A percentile compares a stretch with the other conserved stretches of the same genome.
phyloP scores from a whole-genome alignment of 2,888 invertebrate species.

The Orthosia cruda region DNA sequence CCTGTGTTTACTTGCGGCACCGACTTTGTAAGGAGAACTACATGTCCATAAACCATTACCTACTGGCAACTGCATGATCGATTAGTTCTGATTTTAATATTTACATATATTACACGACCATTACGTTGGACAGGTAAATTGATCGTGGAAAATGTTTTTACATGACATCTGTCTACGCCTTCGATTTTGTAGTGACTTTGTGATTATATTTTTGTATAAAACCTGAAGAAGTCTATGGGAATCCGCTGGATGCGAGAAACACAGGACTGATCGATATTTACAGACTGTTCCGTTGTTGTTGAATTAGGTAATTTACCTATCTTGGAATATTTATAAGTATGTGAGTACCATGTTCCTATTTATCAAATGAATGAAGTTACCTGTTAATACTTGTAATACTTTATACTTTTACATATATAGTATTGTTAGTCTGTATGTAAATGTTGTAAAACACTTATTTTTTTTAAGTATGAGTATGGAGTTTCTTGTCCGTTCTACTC shows the following conservation, averaged over 20 bases:
- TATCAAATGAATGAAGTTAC: no score
- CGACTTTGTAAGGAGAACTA: conserved; percentile 62
- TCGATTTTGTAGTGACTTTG: conserved; percentile 6
- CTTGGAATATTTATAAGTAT: no score
- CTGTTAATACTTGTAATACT: no score
- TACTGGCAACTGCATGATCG: conserved; percentile 54
- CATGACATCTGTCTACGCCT: conserved; percentile 8
- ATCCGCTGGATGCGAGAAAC: background rate
- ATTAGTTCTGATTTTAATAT: conserved; percentile 61
- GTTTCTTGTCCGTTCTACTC: no score
- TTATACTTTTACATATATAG: no score
- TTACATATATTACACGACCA: conserved; percentile 56
- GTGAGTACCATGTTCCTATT: no score
- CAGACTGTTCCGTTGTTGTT: no score
- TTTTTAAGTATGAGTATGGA: no score
- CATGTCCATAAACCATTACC: conserved; percentile 58
- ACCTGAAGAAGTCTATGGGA: background rate
- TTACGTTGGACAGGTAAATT: conserved; percentile 47
- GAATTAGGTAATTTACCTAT: no score
- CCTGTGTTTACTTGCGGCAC: conserved; percentile 54
- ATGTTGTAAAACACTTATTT: no score
- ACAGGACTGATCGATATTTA: background rate
- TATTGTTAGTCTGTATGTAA: no score
- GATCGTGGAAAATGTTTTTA: conserved; percentile 37
- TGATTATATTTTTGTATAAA: background rate